Evolutionary conservation across 2,888 invertebrate species (phyloP).

Genomic region (Limnephilus marmoratus): DNA sequence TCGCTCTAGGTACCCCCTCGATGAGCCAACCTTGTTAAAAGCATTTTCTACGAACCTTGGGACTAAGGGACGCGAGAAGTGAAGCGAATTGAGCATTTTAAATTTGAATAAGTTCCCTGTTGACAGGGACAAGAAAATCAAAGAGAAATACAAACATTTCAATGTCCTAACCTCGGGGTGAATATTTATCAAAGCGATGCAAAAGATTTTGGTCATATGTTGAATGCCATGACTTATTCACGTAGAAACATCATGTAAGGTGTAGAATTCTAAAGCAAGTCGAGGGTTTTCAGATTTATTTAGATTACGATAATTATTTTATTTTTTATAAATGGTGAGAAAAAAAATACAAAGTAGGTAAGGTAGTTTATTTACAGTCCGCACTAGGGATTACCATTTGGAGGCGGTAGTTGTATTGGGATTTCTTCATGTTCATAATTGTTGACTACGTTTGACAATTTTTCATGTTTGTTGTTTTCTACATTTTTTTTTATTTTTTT

Average conservation of each 20-base stretch:
- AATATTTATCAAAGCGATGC: neutral
- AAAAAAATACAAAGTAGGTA: too few relatives aligned
- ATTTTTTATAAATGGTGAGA: neutral
- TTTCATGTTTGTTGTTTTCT: too few relatives aligned
- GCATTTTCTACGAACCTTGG: neutral
- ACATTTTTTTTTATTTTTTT: too few relatives aligned
- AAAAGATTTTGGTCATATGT: neutral
- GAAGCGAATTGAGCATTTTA: neutral
- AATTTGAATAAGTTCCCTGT: neutral
- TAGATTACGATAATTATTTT: neutral
- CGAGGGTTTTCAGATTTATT: neutral
- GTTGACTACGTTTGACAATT: too few relatives aligned
- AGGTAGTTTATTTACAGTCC: too few relatives aligned
- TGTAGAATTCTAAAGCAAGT: neutral
- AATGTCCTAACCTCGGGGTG: neutral
- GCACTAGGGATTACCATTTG: too few relatives aligned
- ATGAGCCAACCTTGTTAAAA: too few relatives aligned
- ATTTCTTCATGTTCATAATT: too few relatives aligned
- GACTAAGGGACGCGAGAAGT: neutral
- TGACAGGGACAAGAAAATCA: neutral
- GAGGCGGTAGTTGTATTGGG: too few relatives aligned
- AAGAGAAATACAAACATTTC: neutral
- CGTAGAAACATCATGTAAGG: neutral
- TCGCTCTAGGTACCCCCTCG: too few relatives aligned
- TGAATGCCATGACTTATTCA: neutral